A percentile compares a stretch with the other conserved stretches of the same genome.
Evolutionary conservation across 1,140 invertebrate genomes (phyloP).

Genomic region (Thaumetopoea pityocampa): DNA sequence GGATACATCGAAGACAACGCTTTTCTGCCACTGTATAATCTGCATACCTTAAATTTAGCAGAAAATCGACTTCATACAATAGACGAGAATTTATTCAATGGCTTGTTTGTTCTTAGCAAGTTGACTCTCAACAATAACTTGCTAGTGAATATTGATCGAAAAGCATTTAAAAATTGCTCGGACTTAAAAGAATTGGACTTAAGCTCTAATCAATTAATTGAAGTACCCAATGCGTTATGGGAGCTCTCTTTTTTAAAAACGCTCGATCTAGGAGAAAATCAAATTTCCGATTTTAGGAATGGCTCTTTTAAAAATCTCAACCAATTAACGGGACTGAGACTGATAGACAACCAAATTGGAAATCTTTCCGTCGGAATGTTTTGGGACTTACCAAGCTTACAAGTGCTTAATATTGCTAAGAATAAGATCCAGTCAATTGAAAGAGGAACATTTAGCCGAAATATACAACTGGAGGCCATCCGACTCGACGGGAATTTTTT

Average conservation of each 20-base stretch:
- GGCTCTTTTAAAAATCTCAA: slow-evolving; percentile 89
- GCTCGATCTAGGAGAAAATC: slow-evolving; percentile 91
- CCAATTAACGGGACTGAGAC: slow-evolving; percentile 87
- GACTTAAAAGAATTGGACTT: slow-evolving; percentile 93
- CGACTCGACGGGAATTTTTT: slow-evolving; percentile 91
- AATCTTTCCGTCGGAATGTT: slow-evolving; percentile 91
- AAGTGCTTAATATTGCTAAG: slow-evolving; percentile 90
- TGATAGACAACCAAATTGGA: slow-evolving; percentile 91
- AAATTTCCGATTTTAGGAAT: slow-evolving; percentile 86
- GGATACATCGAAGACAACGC: slow-evolving; percentile 91
- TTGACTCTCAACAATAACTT: slow-evolving; percentile 90
- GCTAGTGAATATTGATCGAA: slow-evolving; percentile 85
- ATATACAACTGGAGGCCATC: slow-evolving; percentile 87
- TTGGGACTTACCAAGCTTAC: slow-evolving; percentile 87
- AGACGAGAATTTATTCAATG: slow-evolving; percentile 89
- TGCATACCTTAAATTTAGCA: slow-evolving; percentile 90
- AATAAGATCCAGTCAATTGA: slow-evolving; percentile 92
- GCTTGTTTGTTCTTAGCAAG: slow-evolving; percentile 88
- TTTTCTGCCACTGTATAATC: slow-evolving; percentile 89
- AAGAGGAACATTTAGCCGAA: slow-evolving; percentile 87
- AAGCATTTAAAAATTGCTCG: slow-evolving; percentile 93
- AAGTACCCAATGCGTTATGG: slow-evolving; percentile 88
- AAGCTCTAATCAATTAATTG: slow-evolving; percentile 87
- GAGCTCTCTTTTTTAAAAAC: slow-evolving; percentile 90
- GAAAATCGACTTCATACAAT: slow-evolving; percentile 89